These are phyloP conservation scores for Lydus trimaculatus DNA, from an alignment of 2,888 invertebrate genomes.

Conservation along the genomic window DNA sequence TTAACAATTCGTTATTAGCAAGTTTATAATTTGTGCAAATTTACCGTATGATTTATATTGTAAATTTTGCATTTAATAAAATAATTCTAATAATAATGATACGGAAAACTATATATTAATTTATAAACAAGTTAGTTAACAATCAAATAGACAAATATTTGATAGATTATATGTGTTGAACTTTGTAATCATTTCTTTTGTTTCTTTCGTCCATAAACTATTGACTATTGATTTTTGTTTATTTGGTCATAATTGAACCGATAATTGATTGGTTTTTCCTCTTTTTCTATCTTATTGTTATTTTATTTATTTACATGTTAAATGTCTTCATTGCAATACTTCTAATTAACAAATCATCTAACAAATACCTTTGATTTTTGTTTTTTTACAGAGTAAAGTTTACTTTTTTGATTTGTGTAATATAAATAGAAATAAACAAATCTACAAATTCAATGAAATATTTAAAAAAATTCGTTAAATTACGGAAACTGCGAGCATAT, in stretches of 20 bases:
- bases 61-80: neutral
- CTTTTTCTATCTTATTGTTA: neutral
- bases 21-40: slow-evolving; percentile 49
- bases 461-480: too few relatives aligned
- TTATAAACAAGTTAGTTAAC: slow-evolving; percentile 48
- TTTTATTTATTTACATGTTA: slow-evolving; percentile 25
- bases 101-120: neutral
- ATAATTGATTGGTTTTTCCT: slow-evolving; percentile 35
- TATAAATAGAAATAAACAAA: neutral
- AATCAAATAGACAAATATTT: slow-evolving; percentile 45
- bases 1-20: neutral
- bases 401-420: neutral
- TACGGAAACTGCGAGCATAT: too few relatives aligned
- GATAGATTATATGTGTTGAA: slow-evolving; percentile 39
- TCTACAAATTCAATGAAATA: neutral
- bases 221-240: slow-evolving; percentile 46
- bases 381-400: neutral
- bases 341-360: neutral
- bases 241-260: slow-evolving; percentile 45
- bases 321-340: slow-evolving; percentile 24
- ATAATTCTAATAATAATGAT: neutral
- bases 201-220: slow-evolving; percentile 12
- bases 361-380: neutral
- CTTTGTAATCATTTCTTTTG: slow-evolving; percentile 44
- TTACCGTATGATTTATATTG: slow-evolving; percentile 52